These are phyloP conservation scores for Xylophagus ater DNA, from an alignment of 2,888 invertebrate genomes.

Conservation along the genomic window DNA sequence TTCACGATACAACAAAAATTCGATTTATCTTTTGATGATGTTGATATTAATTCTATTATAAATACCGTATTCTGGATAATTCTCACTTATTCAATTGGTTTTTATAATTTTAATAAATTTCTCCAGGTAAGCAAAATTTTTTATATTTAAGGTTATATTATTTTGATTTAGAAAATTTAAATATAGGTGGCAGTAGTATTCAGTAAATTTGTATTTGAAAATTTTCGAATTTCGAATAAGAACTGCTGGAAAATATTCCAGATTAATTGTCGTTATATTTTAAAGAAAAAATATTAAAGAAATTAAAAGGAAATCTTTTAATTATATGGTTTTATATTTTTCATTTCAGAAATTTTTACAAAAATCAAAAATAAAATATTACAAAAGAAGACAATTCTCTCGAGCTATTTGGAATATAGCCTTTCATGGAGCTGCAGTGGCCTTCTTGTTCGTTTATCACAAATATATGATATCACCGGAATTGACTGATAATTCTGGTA, in stretches of 20 bases:
- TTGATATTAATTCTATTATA: constrained; percentile 32
- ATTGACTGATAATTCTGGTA: constrained; percentile 33
- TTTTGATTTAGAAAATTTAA: too few species aligned
- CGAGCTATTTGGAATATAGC: constrained; percentile 37
- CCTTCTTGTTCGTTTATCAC: constrained; percentile 36
- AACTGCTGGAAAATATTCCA: too few species aligned
- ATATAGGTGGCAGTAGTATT: too few species aligned
- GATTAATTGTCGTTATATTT: too few species aligned
- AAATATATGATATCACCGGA: constrained; percentile 37
- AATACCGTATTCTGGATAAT: constrained; percentile 38
- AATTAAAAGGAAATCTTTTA: too few species aligned
- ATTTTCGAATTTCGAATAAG: too few species aligned
- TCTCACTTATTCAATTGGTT: constrained; percentile 28
- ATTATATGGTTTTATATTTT: too few species aligned
- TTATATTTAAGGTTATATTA: too few species aligned
- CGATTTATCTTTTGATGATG: constrained; percentile 32
- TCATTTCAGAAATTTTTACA: constrained; percentile 32
- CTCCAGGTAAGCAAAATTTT: constrained; percentile 34
- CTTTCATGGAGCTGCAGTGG: constrained; percentile 33
- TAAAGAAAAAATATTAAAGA: too few species aligned
- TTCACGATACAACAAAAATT: constrained; percentile 31
- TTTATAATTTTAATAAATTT: constrained; percentile 30
- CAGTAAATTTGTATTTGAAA: too few species aligned
- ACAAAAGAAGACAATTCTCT: constrained; percentile 35
- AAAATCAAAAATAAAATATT: constrained; percentile 33